Evolutionary conservation across 2,888 invertebrate species (phyloP).

Genomic region (Lysandra coridon): DNA sequence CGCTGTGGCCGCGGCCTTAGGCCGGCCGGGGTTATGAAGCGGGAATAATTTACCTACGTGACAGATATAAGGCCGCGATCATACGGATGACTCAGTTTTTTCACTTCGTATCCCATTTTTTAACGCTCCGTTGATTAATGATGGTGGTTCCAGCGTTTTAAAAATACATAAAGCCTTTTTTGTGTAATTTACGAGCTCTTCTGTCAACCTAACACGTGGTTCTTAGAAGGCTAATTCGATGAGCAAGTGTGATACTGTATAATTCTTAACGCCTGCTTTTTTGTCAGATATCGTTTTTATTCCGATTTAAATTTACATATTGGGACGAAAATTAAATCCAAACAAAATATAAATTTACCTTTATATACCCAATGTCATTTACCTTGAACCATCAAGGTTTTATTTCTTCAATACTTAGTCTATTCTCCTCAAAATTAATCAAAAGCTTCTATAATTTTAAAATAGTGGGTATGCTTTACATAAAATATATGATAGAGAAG

Average conservation of each 20-base stretch:
- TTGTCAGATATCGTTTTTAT: constrained; percentile 7
- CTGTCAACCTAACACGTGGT: constrained; percentile 38
- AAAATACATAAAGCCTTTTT: constrained; percentile 43
- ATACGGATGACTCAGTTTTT: constrained; percentile 53
- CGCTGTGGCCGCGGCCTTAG: constrained; percentile 78
- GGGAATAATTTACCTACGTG: constrained; percentile 69
- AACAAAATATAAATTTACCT: not conserved
- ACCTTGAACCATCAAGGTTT: no score
- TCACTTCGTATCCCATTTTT: constrained; percentile 39
- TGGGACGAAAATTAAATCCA: not conserved
- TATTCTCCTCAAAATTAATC: no score
- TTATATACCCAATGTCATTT: not conserved
- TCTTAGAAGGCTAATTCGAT: constrained; percentile 37
- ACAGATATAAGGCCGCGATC: constrained; percentile 66
- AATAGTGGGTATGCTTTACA: no score
- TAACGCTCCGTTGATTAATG: constrained; percentile 40
- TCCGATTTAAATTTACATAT: not conserved
- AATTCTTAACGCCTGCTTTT: constrained; percentile 1
- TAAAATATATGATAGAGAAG: no score
- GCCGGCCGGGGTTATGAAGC: constrained; percentile 73
- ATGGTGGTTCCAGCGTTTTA: constrained; percentile 41
- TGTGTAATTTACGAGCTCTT: constrained; percentile 40
- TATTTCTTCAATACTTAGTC: no score
- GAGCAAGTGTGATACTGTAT: constrained; percentile 23
- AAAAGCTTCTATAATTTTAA: no score